Conservation (phyloP, 2,113 vertebrate species). For the Zosterops borbonicus region DNA sequence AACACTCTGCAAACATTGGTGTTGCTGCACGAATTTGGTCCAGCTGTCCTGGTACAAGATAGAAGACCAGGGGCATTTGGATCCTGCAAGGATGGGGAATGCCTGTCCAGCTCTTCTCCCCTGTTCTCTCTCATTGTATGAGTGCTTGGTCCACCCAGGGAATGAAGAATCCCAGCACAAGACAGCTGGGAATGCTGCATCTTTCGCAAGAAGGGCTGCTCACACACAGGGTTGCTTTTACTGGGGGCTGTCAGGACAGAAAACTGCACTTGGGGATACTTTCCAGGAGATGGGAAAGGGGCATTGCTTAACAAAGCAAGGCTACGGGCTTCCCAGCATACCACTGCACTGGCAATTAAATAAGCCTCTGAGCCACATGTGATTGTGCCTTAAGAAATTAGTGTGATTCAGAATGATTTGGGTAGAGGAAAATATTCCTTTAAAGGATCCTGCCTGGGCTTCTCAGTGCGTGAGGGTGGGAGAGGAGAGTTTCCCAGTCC, state of each 20-base stretch:
- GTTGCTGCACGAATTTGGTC: background rate
- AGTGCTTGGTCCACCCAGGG: background rate
- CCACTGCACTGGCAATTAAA: slow-evolving; percentile 9
- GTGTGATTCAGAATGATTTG: slow-evolving; percentile 43
- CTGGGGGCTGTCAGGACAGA: background rate
- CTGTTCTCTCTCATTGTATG: background rate
- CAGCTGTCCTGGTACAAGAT: background rate
- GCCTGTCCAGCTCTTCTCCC: background rate
- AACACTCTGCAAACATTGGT: accelerated
- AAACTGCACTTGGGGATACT: background rate
- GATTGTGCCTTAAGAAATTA: slow-evolving; percentile 47
- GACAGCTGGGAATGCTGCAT: background rate
- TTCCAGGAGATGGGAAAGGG: background rate
- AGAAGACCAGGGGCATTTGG: background rate
- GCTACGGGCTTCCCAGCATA: background rate
- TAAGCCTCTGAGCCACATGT: slow-evolving; percentile 32
- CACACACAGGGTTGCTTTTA: background rate
- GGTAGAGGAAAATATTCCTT: slow-evolving; percentile 45
- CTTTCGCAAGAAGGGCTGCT: background rate
- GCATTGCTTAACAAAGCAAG: slow-evolving; percentile 24
- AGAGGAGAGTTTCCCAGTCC: slow-evolving; percentile 45
- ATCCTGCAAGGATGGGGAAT: background rate
- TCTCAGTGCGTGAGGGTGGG: background rate
- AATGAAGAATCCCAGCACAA: background rate
- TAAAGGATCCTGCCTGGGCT: slow-evolving; percentile 22